phyloP scores from a whole-genome alignment of 2,797 vertebrate genomes.

The Ispidina picta region DNA sequence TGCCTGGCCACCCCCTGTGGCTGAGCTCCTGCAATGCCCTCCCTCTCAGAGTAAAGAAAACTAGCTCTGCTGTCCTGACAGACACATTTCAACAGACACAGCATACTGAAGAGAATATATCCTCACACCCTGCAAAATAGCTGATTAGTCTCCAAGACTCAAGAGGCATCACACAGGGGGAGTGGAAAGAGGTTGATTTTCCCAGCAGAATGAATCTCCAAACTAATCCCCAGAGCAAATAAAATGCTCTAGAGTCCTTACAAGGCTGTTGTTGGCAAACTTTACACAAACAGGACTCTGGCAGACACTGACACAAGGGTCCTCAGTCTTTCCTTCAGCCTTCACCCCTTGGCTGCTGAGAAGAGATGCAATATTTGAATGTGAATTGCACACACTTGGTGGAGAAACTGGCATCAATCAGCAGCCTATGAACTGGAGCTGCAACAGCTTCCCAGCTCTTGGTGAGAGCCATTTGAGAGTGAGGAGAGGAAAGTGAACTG shows the following conservation, averaged over 20 bases:
- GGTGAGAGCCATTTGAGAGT: background rate
- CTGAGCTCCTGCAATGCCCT: background rate
- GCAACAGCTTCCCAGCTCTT: slow-evolving; percentile 25
- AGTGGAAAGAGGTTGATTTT: background rate
- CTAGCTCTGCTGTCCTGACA: background rate
- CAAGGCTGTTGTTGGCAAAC: slow-evolving; percentile 14
- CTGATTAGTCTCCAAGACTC: fast-evolving
- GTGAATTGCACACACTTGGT: background rate
- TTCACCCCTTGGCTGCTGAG: background rate
- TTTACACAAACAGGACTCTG: background rate
- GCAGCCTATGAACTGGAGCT: background rate
- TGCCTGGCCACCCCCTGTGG: background rate
- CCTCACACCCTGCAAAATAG: background rate
- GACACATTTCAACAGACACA: background rate
- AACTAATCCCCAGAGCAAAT: background rate
- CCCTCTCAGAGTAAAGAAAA: background rate
- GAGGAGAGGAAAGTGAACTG: background rate
- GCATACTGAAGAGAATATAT: background rate
- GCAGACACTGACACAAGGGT: background rate
- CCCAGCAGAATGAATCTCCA: background rate
- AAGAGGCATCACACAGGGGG: fast-evolving
- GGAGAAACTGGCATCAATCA: slow-evolving; percentile 11
- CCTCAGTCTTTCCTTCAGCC: background rate
- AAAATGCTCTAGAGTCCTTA: background rate
- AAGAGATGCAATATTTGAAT: slow-evolving; percentile 32